Evolutionary conservation across 1,140 invertebrate species (phyloP).

Genomic region (Atta colombica): DNA sequence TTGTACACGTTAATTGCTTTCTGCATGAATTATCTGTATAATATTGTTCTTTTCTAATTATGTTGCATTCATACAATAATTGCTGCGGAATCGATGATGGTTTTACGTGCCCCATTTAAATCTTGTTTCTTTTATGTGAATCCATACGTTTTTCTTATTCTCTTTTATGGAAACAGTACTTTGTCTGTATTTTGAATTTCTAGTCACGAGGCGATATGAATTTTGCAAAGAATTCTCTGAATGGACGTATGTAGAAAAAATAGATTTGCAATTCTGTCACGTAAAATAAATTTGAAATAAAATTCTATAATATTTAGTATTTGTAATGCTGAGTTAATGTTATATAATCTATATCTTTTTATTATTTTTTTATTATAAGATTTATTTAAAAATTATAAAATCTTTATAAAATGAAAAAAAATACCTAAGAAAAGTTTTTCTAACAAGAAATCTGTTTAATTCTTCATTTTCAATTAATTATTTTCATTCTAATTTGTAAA

Average conservation of each 20-base stretch:
- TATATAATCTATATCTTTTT: not conserved
- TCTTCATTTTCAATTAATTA: not conserved
- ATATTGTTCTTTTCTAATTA: conserved; percentile 22
- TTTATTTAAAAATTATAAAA: not conserved
- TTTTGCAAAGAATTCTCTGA: conserved; percentile 30
- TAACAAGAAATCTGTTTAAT: not conserved
- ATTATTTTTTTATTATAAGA: not conserved
- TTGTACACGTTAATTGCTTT: conserved; percentile 48
- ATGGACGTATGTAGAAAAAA: not conserved
- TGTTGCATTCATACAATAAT: conserved; percentile 10
- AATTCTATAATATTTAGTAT: conserved; percentile 5
- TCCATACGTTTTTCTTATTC: not conserved
- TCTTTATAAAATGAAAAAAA: too few species aligned
- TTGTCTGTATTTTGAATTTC: conserved; percentile 35
- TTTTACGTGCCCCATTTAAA: conserved; percentile 32
- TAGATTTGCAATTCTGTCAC: not conserved
- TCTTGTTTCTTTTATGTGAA: conserved; percentile 27
- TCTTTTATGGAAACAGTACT: conserved; percentile 13
- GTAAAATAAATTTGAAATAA: not conserved
- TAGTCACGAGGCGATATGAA: conserved; percentile 13
- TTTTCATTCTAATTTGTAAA: not conserved
- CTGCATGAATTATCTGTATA: conserved; percentile 10
- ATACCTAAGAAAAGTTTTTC: not conserved
- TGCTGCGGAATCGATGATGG: conserved; percentile 12
- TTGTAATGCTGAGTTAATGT: not conserved